Conservation (phyloP, 2,797 vertebrate genomes). For the Meda fulgida region DNA sequence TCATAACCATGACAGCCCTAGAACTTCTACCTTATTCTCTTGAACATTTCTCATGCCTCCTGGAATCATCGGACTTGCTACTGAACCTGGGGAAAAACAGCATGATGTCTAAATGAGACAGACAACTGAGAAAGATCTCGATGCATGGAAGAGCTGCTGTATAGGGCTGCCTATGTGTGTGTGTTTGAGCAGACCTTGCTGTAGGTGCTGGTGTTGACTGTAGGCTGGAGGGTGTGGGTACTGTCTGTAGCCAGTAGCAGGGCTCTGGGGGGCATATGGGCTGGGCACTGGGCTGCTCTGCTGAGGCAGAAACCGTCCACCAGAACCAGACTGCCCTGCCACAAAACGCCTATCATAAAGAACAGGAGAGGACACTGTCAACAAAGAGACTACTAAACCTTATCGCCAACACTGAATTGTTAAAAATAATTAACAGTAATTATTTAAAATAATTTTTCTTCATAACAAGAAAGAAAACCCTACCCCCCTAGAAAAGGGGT, state of each 20-base stretch:
- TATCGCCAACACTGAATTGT: background rate
- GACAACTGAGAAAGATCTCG: background rate
- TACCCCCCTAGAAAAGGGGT: too few relatives aligned
- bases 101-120: conserved; percentile 27
- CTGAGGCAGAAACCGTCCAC: conserved; percentile 92
- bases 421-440: background rate
- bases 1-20: background rate
- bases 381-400: background rate
- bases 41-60: conserved; percentile 93
- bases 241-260: conserved; percentile 91
- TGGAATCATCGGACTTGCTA: conserved; percentile 94
- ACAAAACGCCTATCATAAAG: conserved; percentile 85
- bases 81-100: conserved; percentile 81
- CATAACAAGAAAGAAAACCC: background rate
- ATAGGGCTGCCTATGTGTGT: background rate
- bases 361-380: background rate
- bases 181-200: conserved; percentile 80
- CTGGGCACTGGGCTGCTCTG: conserved; percentile 97
- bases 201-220: conserved; percentile 93
- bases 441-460: background rate
- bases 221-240: conserved; percentile 94
- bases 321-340: conserved; percentile 89
- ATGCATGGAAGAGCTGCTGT: background rate
- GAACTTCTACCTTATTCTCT: conserved; percentile 85
- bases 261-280: conserved; percentile 96